A percentile compares a stretch with the other conserved stretches of the same genome.
phyloP scores from a whole-genome alignment of 64 coral and sea anemone genomes.

The Pocillopora damicornis region DNA sequence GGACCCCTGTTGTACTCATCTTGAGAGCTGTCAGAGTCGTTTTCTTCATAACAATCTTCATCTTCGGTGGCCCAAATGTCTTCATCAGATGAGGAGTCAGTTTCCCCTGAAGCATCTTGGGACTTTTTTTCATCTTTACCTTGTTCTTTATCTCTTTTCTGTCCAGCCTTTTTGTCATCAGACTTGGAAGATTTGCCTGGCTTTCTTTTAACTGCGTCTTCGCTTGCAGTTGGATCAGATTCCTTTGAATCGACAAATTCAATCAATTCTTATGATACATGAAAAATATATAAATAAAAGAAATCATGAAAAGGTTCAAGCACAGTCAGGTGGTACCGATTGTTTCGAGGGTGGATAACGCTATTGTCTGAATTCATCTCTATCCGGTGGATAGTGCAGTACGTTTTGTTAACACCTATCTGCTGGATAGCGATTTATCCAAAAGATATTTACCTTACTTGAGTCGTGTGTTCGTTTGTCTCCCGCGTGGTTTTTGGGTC shows the following conservation, averaged over 20 bases:
- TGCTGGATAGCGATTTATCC: too few species aligned
- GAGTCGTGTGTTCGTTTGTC: too few species aligned
- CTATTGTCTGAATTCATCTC: too few species aligned
- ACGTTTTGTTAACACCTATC: too few species aligned
- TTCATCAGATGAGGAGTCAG: conserved; percentile 18
- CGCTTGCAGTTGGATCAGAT: neutral
- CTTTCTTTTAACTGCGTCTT: neutral
- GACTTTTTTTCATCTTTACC: neutral
- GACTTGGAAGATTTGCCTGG: neutral
- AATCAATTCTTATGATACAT: too few species aligned
- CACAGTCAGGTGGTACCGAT: too few species aligned
- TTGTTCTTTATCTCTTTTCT: conserved; percentile 8
- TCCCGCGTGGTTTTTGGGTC: too few species aligned
- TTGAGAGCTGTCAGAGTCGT: conserved; percentile 27
- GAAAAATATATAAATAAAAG: too few species aligned
- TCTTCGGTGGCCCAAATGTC: conserved; percentile 40
- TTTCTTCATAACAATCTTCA: conserved; percentile 10
- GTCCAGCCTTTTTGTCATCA: neutral
- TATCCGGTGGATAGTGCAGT: too few species aligned
- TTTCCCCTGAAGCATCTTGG: neutral
- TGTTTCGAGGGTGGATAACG: too few species aligned
- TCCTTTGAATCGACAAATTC: neutral
- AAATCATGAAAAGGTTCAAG: too few species aligned
- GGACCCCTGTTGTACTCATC: neutral
- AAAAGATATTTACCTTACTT: too few species aligned